Evolutionary conservation across 2,797 vertebrate genomes (phyloP).

Genomic region (Pogonophryne albipinna): DNA sequence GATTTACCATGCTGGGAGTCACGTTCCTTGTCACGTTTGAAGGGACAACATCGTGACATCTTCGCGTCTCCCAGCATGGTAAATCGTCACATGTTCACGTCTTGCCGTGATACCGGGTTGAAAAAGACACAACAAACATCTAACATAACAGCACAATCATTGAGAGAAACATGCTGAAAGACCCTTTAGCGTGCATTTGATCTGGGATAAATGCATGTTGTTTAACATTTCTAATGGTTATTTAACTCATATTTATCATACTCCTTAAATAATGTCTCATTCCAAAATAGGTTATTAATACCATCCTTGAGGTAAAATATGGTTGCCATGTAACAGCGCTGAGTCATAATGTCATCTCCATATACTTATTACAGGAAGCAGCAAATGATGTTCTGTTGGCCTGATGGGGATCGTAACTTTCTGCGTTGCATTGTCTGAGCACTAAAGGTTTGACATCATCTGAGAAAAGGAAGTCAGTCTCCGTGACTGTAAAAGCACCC

Average conservation of each 20-base stretch:
- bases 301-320: conserved; percentile 34
- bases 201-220: background rate
- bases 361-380: conserved; percentile 38
- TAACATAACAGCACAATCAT: too few species aligned
- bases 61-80: too few species aligned
- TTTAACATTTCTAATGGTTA: background rate
- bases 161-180: too few species aligned
- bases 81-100: too few species aligned
- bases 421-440: conserved; percentile 24
- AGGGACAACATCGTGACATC: too few species aligned
- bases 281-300: conserved; percentile 38
- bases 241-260: background rate
- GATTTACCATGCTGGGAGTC: too few species aligned
- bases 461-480: conserved; percentile 37
- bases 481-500: conserved; percentile 51
- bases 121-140: too few species aligned
- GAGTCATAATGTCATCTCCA: conserved; percentile 59
- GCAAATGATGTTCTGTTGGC: conserved; percentile 28
- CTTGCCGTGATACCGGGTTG: too few species aligned
- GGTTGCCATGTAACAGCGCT: conserved; percentile 62
- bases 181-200: too few species aligned
- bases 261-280: background rate
- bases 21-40: too few species aligned
- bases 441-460: conserved; percentile 50
- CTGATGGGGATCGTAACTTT: conserved; percentile 42